Evolutionary conservation across 2,113 vertebrate species (phyloP).

Genomic region (Miniopterus natalensis): DNA sequence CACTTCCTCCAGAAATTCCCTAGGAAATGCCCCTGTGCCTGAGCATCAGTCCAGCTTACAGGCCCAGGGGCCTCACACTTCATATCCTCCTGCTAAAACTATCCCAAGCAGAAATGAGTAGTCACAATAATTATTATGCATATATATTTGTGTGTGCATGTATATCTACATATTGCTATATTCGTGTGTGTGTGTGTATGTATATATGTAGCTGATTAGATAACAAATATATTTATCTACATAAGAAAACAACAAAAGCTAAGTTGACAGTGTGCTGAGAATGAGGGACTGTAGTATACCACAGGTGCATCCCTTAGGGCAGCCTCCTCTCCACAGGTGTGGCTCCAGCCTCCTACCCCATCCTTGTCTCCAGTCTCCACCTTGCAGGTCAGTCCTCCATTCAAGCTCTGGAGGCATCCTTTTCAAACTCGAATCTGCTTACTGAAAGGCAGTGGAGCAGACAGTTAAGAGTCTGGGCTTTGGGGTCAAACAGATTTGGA

Average conservation of each 20-base stretch:
- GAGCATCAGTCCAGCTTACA: not conserved
- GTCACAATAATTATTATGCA: not conserved
- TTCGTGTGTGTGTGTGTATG: not conserved
- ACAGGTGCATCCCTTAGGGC: too few relatives aligned
- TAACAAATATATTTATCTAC: not conserved
- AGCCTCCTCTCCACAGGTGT: not conserved
- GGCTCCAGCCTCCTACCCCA: not conserved
- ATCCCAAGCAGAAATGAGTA: not conserved
- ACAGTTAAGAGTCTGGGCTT: not conserved
- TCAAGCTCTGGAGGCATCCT: not conserved
- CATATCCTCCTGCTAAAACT: not conserved
- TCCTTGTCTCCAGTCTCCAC: not conserved
- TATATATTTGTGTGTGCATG: too few relatives aligned
- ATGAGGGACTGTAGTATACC: too few relatives aligned
- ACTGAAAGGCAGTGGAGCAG: not conserved
- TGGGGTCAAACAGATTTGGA: not conserved
- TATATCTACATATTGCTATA: not conserved
- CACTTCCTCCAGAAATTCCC: slow-evolving; percentile 62
- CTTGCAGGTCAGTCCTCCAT: not conserved
- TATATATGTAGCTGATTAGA: not conserved
- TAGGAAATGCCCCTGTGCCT: not conserved
- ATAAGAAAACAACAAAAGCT: not conserved
- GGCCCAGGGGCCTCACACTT: not conserved
- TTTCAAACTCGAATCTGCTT: not conserved
- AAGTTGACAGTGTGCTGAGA: not conserved